These are phyloP conservation scores for Epinotia ramella DNA, from an alignment of 2,888 invertebrate species.

Conservation along the genomic window DNA sequence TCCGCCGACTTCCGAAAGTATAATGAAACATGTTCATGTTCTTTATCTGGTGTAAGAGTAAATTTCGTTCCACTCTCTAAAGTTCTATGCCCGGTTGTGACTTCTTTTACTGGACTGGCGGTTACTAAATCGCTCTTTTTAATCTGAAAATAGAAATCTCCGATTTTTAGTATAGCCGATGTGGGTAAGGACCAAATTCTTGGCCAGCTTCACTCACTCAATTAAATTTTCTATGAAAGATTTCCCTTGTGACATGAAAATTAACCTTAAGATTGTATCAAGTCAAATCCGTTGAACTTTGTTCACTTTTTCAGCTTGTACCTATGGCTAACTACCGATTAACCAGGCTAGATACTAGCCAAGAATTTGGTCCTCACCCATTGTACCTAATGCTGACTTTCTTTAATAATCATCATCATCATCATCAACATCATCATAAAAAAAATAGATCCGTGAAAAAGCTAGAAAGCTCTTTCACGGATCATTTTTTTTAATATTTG, in stretches of 20 bases:
- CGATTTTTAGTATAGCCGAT: neutral
- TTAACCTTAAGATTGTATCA: too few relatives aligned
- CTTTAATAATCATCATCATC: neutral
- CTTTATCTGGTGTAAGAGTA: slow-evolving; percentile 46
- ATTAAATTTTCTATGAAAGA: too few relatives aligned
- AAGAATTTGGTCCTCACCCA: neutral
- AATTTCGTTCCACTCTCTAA: slow-evolving; percentile 45
- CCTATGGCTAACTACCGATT: too few relatives aligned
- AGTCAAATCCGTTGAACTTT: too few relatives aligned
- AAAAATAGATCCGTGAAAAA: too few relatives aligned
- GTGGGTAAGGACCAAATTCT: neutral
- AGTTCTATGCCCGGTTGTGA: slow-evolving; percentile 48
- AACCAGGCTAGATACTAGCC: too few relatives aligned
- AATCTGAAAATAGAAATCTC: slow-evolving; percentile 55
- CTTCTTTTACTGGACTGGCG: slow-evolving; percentile 45
- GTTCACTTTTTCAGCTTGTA: too few relatives aligned
- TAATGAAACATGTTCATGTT: slow-evolving; percentile 54
- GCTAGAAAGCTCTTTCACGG: too few relatives aligned
- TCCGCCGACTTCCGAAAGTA: slow-evolving; percentile 58
- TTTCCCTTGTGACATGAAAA: too few relatives aligned
- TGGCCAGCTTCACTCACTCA: too few relatives aligned
- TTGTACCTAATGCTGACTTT: neutral
- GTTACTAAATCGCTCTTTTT: slow-evolving; percentile 57
- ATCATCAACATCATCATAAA: too few relatives aligned
- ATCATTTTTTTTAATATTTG: too few relatives aligned